Base-by-base conservation (phyloP, 2,888 invertebrate genomes). In the Agrotis exclamationis region DNA sequence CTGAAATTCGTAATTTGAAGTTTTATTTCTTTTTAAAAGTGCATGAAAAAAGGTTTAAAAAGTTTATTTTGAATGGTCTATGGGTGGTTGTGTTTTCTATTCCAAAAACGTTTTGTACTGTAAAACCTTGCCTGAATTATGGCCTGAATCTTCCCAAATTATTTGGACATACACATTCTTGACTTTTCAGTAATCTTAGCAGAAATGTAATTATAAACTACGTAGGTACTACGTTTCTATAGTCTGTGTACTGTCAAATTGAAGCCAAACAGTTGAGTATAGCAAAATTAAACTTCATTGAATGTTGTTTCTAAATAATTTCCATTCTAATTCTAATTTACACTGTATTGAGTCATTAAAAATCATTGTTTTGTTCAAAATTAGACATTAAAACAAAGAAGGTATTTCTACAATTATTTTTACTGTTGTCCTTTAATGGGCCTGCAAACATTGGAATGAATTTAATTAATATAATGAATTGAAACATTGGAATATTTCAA, bases 1-100 rank as follows among this genome's bases (percentile, higher is more conserved):
- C 82, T 80, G 58, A 76, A 82, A 78, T 85, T 86, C 79, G 14
- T 63, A 74, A 73, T 87, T 79, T 50, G 53, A 83, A 84, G 44
- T 13, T 3, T 62, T 68, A 63, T 74, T 66, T 64, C 13, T 66
- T 71, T 65, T 53, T n/a, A 22, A 48, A 70, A 22, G 4, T 59
- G 22, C 0, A 4, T 16, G 9, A 13, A 74, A 73, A 66, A n/a
- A 71, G 59, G 33, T 51, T 47, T 28, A 7, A 11, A 9, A 18
- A 7, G 0, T 16, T 44, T 51, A 9, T 60, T 59, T 73, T 48
- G 16, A 11, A 7, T 47, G 6, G 18, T 6, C 0, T 33, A 5
- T 3, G 13, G 56, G 33, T 48, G 57, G 48, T 66, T 22, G 47
- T 60, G 13, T 51, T 24, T 39, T 48, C 14, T 20, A 45, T 47